Evolutionary conservation across 2,113 vertebrate genomes (phyloP).

Genomic region (Leptodactylus fuscus): DNA sequence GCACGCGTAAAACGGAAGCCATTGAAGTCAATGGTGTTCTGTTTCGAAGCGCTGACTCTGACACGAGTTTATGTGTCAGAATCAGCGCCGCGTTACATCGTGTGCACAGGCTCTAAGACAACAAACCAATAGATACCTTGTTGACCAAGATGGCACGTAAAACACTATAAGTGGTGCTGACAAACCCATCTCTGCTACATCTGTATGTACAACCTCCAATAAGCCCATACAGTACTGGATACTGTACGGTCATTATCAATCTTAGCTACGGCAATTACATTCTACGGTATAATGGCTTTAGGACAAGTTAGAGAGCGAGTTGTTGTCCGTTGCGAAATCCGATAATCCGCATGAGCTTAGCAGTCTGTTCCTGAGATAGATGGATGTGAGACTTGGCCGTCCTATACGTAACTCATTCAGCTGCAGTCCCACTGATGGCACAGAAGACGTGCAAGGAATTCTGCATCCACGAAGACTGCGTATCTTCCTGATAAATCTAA

Average conservation of each 20-base stretch:
- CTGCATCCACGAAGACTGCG: conserved; percentile 84
- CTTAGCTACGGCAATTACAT: not conserved
- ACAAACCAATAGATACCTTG: too few species aligned
- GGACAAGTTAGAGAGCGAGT: not conserved
- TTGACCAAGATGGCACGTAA: too few species aligned
- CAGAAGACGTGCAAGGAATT: conserved; percentile 94
- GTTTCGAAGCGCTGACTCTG: too few species aligned
- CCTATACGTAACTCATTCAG: conserved; percentile 68
- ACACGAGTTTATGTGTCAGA: too few species aligned
- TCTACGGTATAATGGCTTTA: not conserved
- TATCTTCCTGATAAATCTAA: conserved; percentile 91
- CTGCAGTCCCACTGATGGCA: conserved; percentile 91
- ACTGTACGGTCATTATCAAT: too few species aligned
- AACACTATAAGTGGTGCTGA: too few species aligned
- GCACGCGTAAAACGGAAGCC: too few species aligned
- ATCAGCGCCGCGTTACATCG: too few species aligned
- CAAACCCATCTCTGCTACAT: not conserved
- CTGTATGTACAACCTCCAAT: not conserved
- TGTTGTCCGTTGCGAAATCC: too few species aligned
- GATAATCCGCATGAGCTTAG: not conserved
- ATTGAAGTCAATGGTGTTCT: too few species aligned
- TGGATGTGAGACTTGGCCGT: conserved; percentile 15
- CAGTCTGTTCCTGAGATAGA: conserved; percentile 76
- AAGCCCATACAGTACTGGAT: not conserved
- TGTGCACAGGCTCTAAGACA: not conserved